Evolutionary conservation across 1,140 invertebrate species (phyloP), one percentile per base, ranked within the genome.

Genomic region (Drosophila cardini): DNA sequence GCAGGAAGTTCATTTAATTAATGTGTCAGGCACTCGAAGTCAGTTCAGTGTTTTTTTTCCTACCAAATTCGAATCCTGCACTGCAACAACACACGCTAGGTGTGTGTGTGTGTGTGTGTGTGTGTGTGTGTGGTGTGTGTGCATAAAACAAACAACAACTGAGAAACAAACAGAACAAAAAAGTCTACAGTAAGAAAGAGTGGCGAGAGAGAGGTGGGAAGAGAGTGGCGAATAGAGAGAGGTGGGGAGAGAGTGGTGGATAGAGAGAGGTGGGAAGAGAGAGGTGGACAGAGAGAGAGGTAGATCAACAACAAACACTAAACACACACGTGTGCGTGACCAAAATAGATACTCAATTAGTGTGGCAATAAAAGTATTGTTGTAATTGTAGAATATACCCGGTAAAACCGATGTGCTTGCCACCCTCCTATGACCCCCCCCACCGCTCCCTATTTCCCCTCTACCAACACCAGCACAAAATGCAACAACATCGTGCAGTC

Each of bases 281-380:
- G 2, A 1, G 21, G 21, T 3, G 21, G 21, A 26, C 13, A 34
- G 30, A 4, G 8, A 4, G n/a, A 26, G 16, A n/a, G n/a, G n/a
- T n/a, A n/a, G n/a, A n/a, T n/a, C n/a, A n/a, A n/a, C n/a, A n/a
- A n/a, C 38, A 30, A 69, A 60, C 13, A 32, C 30, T 50, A 40
- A 46, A 43, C 26, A 46, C 36, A 78, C 72, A 73, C 77, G 75
- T 79, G 80, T 81, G 82, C 82, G 78, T 86, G 82, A 76, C 75
- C 60, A 81, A 86, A 86, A 86, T 85, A 82, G 71, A 86, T 86
- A 81, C 78, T 86, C 82, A 81, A 86, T 85, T 86, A 85, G 82
- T 85, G 78, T 50, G 62, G 75, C 82, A 86, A 86, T 85, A 85
- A 86, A 83, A 75, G 38, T 34, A 70, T 72, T 78, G 75, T 84